A percentile compares a stretch with the other conserved stretches of the same genome.
Conservation (phyloP, 2,797 vertebrate species). For the Catostomus latipinnis region DNA sequence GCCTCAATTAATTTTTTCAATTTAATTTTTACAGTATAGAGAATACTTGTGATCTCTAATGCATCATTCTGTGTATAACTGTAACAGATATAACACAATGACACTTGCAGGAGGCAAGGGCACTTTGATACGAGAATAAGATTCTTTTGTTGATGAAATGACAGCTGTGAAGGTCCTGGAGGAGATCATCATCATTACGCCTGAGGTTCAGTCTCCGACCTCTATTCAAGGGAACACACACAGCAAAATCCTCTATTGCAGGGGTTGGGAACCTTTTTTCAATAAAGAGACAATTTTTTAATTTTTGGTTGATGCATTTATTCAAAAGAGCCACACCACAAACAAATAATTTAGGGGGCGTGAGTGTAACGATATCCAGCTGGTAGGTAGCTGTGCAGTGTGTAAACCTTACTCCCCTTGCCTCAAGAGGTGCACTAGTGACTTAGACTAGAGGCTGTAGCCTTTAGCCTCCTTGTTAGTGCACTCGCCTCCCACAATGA, state of each 20-base stretch:
- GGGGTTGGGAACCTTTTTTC: too few relatives aligned
- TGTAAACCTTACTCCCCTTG: too few relatives aligned
- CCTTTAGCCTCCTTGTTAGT: too few relatives aligned
- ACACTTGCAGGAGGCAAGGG: neutral
- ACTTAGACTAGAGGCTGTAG: too few relatives aligned
- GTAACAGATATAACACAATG: slow-evolving; percentile 1
- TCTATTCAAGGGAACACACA: slow-evolving; percentile 21
- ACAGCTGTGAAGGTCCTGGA: slow-evolving; percentile 14
- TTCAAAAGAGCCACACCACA: too few relatives aligned
- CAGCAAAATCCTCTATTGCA: slow-evolving; percentile 13
- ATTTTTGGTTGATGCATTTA: too few relatives aligned
- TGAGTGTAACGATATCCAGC: too few relatives aligned
- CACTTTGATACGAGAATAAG: slow-evolving; percentile 30
- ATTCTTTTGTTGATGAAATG: slow-evolving; percentile 48
- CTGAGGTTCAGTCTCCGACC: slow-evolving; percentile 35
- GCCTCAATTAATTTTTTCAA: slow-evolving; percentile 37
- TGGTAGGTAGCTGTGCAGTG: too few relatives aligned
- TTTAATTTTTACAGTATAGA: neutral
- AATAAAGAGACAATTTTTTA: too few relatives aligned
- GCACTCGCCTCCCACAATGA: too few relatives aligned
- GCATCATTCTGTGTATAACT: slow-evolving; percentile 23
- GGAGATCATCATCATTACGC: slow-evolving; percentile 42
- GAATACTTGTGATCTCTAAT: slow-evolving; percentile 12
- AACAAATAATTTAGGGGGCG: too few relatives aligned
- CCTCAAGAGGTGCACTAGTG: too few relatives aligned